Percentiles rank a stretch among this genome's conserved stretches.
Conservation (phyloP, 2,888 invertebrate genomes). For the Agrenia bidenticulata region DNA sequence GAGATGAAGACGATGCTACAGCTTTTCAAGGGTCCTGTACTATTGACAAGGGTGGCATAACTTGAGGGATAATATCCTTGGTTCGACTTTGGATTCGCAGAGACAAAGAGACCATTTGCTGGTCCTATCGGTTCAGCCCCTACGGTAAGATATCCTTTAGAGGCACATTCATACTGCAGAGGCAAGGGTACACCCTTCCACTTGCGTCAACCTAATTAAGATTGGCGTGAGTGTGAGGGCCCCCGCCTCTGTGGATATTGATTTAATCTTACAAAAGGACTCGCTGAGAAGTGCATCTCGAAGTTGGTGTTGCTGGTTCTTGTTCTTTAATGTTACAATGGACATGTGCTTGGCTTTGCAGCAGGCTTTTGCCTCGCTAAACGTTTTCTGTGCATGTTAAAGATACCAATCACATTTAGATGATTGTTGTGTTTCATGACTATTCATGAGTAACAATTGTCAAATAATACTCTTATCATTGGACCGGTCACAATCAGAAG, state of each 20-base stretch:
- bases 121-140: constrained; percentile 12
- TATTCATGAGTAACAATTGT: too few species aligned
- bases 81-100: background rate
- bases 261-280: constrained; percentile 13
- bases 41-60: background rate
- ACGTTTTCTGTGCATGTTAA: background rate
- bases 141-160: too few species aligned
- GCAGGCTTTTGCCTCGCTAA: background rate
- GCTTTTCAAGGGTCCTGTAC: background rate
- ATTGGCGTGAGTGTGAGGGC: too few species aligned
- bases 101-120: background rate
- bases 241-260: too few species aligned
- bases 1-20: constrained; percentile 6
- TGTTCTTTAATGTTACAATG: background rate
- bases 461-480: too few species aligned
- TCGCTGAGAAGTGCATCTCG: background rate
- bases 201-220: too few species aligned
- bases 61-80: background rate
- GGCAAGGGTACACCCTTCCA: too few species aligned
- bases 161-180: too few species aligned
- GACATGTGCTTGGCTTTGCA: background rate
- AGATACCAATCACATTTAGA: too few species aligned
- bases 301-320: background rate
- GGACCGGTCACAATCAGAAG: too few species aligned
- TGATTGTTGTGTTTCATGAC: too few species aligned